These are phyloP conservation scores for Heterotis niloticus DNA, from an alignment of 2,113 vertebrate species.

Conservation along the genomic window DNA sequence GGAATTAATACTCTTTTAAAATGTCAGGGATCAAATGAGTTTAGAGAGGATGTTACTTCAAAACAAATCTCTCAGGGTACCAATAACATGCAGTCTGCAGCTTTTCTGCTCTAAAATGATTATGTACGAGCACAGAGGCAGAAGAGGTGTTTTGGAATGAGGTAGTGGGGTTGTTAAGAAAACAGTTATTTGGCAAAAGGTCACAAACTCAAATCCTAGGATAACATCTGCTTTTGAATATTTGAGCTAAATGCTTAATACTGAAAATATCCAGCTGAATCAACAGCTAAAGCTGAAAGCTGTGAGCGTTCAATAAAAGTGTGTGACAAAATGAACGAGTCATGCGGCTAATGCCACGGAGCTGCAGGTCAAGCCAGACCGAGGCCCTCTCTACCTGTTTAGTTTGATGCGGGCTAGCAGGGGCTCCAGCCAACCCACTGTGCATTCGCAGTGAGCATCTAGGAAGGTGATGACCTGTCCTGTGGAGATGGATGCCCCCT, in stretches of 20 bases:
- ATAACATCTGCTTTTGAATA: background rate
- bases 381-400: constrained; percentile 75
- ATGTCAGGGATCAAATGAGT: background rate
- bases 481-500: constrained; percentile 89
- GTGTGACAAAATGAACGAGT: background rate
- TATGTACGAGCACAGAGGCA: too few species aligned
- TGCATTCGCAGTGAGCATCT: constrained; percentile 97
- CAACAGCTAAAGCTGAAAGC: background rate
- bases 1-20: constrained; percentile 5
- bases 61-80: background rate
- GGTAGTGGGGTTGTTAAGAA: too few species aligned
- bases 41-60: background rate
- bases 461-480: constrained; percentile 98
- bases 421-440: constrained; percentile 92
- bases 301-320: background rate
- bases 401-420: constrained; percentile 89
- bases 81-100: background rate
- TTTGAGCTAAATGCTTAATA: too few species aligned
- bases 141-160: too few species aligned
- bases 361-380: background rate
- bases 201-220: background rate
- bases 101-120: background rate
- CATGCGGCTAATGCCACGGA: background rate
- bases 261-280: background rate
- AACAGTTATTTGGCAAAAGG: too few species aligned